Evolutionary conservation across 2,888 invertebrate species (phyloP), one percentile per base, ranked within the genome.

Genomic region (Didymodactylos carnosus): DNA sequence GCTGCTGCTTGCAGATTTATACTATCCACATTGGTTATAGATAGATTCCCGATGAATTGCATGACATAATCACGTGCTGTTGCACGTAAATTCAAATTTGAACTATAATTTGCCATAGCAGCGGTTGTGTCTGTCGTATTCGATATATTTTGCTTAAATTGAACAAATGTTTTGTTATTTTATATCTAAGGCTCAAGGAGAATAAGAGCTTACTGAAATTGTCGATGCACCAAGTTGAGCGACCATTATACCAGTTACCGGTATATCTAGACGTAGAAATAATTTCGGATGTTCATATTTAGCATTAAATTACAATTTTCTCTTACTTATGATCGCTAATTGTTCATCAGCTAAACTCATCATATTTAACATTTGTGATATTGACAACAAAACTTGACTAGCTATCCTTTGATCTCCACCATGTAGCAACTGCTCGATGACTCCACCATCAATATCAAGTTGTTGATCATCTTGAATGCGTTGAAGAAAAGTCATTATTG

Each of bases 1-100:
- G 71, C 13, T 16, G 39, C 29, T 19, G 71, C 41, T 72, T 74
- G 71, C 16, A 74, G 39, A n/a, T 71, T 71, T 41, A 74, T 25
- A 49, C 74, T 74, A 46, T 39, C 29, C 19, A 71, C 6, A 74
- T 71, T 41, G 27, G 41, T 43, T 25, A 72, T 39, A 16, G 62
- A 41, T 43, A 74, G 27, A 39, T 69, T 71, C 3, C 4, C 13
- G 13, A 71, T 39, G 35, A 71, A 74, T 35, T 62, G 14, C 3
- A 74, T 16, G 3, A 40, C 16, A 27, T 39, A 53, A 13, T 74
- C 74, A 39, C 74, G 40, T 19, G 41, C 25, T 11, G n/a, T 25
- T 23, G 74, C 39, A 27, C 71, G 35, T 8, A 16, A 4, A 69
- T 74, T 72, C 3, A 35, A 14, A 35, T 19, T 35, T 10, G 62